Percentiles rank a stretch among this genome's conserved stretches.
Conservation (phyloP, 2,113 vertebrate genomes). For the Poeciliopsis turrubarensis region DNA sequence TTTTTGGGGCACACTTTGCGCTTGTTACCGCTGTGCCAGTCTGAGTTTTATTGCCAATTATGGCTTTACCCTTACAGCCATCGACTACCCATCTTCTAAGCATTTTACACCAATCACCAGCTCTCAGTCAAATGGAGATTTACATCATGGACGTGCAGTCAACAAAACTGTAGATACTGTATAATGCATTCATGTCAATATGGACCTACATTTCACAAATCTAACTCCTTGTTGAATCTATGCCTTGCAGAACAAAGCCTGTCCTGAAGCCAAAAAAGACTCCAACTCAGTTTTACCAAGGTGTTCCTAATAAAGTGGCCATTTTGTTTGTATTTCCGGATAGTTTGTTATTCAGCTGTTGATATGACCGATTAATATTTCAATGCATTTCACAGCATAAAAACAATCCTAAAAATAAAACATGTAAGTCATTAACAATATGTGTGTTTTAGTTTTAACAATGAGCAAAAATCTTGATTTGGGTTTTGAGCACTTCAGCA, state of each 20-base stretch:
- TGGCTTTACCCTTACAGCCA: not conserved
- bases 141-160: not conserved
- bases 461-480: constrained; percentile 16
- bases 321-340: not conserved
- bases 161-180: not conserved
- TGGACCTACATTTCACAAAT: not conserved
- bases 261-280: too few species aligned
- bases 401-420: not conserved
- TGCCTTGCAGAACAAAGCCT: too few species aligned
- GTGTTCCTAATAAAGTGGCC: not conserved
- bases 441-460: not conserved
- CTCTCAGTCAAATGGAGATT: not conserved
- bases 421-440: not conserved
- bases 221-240: not conserved
- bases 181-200: not conserved
- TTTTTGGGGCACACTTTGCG: not conserved
- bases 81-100: not conserved
- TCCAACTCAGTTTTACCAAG: not conserved
- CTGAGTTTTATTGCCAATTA: not conserved
- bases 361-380: not conserved
- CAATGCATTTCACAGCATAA: not conserved
- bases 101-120: not conserved
- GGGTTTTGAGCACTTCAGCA: constrained; percentile 11
- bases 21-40: not conserved
- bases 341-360: constrained; percentile 9